Base-by-base conservation (phyloP, 2,888 invertebrate species). In the Pseudanteris insignis region DNA sequence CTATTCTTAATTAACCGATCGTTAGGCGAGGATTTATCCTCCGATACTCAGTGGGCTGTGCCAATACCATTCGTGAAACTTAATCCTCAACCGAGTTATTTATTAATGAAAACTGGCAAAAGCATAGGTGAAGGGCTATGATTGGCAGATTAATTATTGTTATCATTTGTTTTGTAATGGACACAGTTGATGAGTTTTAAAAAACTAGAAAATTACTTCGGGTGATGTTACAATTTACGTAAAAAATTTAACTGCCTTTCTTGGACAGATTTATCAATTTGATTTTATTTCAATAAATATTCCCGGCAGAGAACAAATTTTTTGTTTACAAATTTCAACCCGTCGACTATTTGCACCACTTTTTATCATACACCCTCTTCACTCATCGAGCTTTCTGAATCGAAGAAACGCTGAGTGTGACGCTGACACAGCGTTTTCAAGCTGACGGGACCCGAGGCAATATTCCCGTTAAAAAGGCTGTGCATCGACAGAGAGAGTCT, bases 1-100 rank as follows among this genome's bases (percentile, higher is more conserved):
- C 44, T 47, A 12, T 36, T 48, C 51, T 57, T 51, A 51, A 62
- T 62, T 62, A 62, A 43, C 53, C 47, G 57, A 62, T 62, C 47
- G 48, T 46, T 62, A 41, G 11, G 18, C 18, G 15, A 13, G 24
- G 41, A 41, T 36, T 47, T 55, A 37, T 43, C 46, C 51, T 47
- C 44, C 40, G 44, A 41, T 26, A 53, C 51, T 47, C 37, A 50
- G 38, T 46, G 12, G 36, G 44, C 34, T 61, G 12, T 38, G 30
- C 43, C 61, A 34, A 41, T 44, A 43, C 38, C 34, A 47, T 37
- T 53, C 26, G 18, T 32, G 26, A 28, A 18, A 33, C 24, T 32
- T 57, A 62, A 62, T 62, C 51, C 57, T 21, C 30, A 10, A n/a
- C 28, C 14, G 28, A n/a, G 14, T 36, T 26, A 33, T 21, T 46